A percentile compares a stretch with the other conserved stretches of the same genome.
Evolutionary conservation across 2,797 vertebrate species (phyloP).

Genomic region (Sylvia borin): DNA sequence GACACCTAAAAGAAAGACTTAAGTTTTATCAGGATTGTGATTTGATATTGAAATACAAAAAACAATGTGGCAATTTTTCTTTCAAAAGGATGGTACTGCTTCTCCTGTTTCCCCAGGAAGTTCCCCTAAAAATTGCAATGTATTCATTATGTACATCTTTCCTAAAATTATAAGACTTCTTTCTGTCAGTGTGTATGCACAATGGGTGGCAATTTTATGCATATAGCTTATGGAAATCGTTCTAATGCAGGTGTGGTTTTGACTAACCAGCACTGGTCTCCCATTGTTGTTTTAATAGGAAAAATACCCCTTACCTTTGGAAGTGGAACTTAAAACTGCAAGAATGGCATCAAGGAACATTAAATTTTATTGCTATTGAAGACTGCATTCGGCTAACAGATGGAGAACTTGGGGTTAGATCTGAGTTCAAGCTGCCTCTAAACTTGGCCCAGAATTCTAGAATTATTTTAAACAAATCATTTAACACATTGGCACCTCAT

Average conservation of each 20-base stretch:
- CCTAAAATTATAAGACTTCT: neutral
- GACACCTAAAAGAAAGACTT: neutral
- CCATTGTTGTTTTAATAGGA: neutral
- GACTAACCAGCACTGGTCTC: neutral
- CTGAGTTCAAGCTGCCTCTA: neutral
- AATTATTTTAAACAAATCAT: neutral
- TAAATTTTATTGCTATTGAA: neutral
- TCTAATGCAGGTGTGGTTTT: neutral
- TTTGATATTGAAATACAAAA: neutral
- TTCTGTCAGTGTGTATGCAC: neutral
- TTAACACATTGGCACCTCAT: neutral
- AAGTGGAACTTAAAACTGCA: neutral
- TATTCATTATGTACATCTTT: neutral
- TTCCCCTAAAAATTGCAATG: neutral
- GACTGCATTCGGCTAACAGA: neutral
- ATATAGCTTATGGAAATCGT: neutral
- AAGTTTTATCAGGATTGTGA: neutral
- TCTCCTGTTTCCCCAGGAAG: neutral
- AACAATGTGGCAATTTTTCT: fast-evolving
- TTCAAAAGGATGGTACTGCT: neutral
- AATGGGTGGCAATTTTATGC: neutral
- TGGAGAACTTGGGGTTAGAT: neutral
- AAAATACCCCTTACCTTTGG: neutral
- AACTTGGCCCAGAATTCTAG: neutral
- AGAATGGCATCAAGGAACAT: neutral